Evolutionary conservation across 2,797 vertebrate species (phyloP).

Genomic region (Rachycentron canadum): DNA sequence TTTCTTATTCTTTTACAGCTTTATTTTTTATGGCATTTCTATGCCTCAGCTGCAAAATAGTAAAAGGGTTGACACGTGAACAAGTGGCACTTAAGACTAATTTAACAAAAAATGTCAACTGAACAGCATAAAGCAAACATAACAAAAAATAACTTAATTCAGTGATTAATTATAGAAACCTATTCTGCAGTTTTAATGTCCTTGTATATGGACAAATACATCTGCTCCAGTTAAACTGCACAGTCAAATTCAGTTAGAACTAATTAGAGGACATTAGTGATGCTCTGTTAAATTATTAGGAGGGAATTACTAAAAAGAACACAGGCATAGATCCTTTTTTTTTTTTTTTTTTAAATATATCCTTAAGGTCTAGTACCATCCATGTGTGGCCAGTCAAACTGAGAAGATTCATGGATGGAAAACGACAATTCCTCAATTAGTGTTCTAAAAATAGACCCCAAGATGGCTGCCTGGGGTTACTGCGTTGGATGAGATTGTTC

Average conservation of each 20-base stretch:
- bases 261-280: constrained; percentile 71
- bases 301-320: constrained; percentile 52
- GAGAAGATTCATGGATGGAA: constrained; percentile 21
- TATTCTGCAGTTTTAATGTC: too few species aligned
- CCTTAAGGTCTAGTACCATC: constrained; percentile 28
- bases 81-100: not conserved
- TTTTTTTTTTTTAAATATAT: constrained; percentile 16
- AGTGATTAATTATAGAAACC: too few species aligned
- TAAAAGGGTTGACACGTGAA: not conserved
- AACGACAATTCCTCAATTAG: constrained; percentile 48
- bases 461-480: constrained; percentile 38
- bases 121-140: not conserved
- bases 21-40: too few species aligned
- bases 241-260: constrained; percentile 66
- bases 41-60: too few species aligned
- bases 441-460: constrained; percentile 46
- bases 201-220: constrained; percentile 13
- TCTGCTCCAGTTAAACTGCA: constrained; percentile 52
- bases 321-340: constrained; percentile 54
- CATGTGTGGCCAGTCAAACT: constrained; percentile 10
- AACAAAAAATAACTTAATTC: too few species aligned
- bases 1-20: too few species aligned
- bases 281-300: constrained; percentile 67
- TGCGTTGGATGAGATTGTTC: constrained; percentile 28
- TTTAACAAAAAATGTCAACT: not conserved